Evolutionary conservation across 2,888 invertebrate species (phyloP).

Genomic region (Criorhina ranunculi): DNA sequence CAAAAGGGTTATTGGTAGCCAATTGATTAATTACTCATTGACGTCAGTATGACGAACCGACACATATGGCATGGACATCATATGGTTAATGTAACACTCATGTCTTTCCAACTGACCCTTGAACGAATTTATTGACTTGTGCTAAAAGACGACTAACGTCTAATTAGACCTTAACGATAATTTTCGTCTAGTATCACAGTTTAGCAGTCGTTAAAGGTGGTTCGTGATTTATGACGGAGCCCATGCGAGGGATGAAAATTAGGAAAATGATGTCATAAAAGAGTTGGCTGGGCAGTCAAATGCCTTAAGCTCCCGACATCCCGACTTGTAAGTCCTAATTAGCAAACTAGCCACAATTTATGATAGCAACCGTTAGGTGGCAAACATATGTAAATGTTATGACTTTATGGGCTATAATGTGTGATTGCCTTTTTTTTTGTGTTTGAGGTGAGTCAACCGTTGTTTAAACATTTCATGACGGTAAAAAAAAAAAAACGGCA

Average conservation of each 20-base stretch:
- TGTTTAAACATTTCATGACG: background rate
- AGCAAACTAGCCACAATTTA: background rate
- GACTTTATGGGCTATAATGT: background rate
- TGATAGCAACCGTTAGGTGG: conserved; percentile 3
- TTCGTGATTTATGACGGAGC: conserved; percentile 26
- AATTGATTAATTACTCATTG: conserved; percentile 75
- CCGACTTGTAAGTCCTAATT: background rate
- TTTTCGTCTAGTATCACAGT: conserved; percentile 4
- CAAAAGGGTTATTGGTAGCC: conserved; percentile 70
- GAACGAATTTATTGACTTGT: conserved; percentile 24
- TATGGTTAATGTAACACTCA: conserved; percentile 57
- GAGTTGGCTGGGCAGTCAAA: background rate
- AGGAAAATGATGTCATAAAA: background rate
- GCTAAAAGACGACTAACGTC: background rate
- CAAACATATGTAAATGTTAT: background rate
- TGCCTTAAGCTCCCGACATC: background rate
- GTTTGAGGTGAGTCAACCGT: background rate
- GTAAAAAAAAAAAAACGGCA: background rate
- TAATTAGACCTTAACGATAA: conserved; percentile 10
- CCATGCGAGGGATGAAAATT: background rate
- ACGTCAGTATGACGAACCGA: conserved; percentile 52
- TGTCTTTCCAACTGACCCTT: conserved; percentile 36
- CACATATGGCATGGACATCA: conserved; percentile 67
- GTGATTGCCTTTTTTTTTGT: background rate
- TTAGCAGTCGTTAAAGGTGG: conserved; percentile 19